Evolutionary conservation across 2,797 vertebrate species (phyloP).

Genomic region (Tokudaia muenninki): DNA sequence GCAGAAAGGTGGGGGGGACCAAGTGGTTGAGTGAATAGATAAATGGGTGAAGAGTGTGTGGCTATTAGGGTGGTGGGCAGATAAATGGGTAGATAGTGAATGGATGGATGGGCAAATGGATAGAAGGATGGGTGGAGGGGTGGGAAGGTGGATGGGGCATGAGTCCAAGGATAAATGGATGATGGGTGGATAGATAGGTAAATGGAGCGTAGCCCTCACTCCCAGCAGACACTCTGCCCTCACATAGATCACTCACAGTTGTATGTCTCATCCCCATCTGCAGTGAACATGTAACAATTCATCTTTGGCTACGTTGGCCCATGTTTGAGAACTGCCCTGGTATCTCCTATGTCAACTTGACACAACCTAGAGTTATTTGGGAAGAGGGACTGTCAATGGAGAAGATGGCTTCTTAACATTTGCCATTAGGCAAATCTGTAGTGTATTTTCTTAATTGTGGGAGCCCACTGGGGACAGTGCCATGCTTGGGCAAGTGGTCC

Average conservation of each 20-base stretch:
- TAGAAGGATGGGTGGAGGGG: not conserved
- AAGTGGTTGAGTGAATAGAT: not conserved
- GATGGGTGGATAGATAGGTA: not conserved
- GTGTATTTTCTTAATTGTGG: not conserved
- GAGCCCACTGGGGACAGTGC: not conserved
- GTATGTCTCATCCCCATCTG: not conserved
- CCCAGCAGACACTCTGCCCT: not conserved
- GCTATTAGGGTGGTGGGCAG: not conserved
- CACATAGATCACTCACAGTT: not conserved
- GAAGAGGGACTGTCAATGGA: not conserved
- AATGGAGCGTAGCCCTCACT: not conserved
- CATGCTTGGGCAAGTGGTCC: not conserved
- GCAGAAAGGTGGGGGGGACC: not conserved
- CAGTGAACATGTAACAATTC: not conserved
- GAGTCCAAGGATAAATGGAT: not conserved
- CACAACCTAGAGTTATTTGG: not conserved
- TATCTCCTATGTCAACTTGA: not conserved
- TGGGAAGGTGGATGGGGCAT: not conserved
- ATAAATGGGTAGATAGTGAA: not conserved
- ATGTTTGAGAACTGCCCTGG: not conserved
- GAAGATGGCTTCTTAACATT: not conserved
- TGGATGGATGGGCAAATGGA: rapidly evolving
- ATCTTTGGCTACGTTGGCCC: not conserved
- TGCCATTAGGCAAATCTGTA: not conserved
- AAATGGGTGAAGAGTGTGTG: not conserved